A percentile compares a stretch with the other conserved stretches of the same genome.
These are phyloP conservation scores for Athalia cordata DNA, from an alignment of 2,888 invertebrate species.

Conservation along the genomic window DNA sequence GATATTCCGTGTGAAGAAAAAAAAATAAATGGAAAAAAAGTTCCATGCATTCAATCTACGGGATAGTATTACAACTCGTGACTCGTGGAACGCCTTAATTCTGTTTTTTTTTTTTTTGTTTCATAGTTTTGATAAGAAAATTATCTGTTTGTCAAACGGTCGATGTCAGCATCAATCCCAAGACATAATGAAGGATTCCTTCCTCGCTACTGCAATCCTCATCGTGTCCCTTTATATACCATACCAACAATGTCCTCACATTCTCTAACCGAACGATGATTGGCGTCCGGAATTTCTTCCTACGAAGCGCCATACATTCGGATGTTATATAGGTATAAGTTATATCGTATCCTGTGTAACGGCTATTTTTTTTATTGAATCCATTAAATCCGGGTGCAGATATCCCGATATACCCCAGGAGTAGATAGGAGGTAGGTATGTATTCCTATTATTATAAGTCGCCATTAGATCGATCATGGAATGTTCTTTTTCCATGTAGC, in stretches of 20 bases:
- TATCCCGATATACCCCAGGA: neutral
- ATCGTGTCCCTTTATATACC: neutral
- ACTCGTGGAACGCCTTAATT: no score
- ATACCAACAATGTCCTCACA: neutral
- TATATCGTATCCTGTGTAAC: neutral
- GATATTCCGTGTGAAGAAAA: no score
- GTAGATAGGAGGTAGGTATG: constrained; percentile 18
- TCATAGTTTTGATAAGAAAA: no score
- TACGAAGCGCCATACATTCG: constrained; percentile 18
- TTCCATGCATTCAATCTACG: no score
- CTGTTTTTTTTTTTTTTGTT: no score
- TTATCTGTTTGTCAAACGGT: no score
- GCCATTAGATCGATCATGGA: neutral
- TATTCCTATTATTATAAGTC: constrained; percentile 6
- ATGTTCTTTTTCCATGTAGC: neutral
- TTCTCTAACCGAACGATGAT: constrained; percentile 35
- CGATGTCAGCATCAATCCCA: neutral
- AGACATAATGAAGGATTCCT: constrained; percentile 26
- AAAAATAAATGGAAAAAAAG: no score
- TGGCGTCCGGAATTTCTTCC: constrained; percentile 40
- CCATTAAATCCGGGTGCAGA: neutral
- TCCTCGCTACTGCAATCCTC: neutral
- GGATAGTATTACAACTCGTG: no score
- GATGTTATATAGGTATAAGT: neutral
- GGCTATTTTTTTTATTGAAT: neutral